Conservation (phyloP, 2,888 invertebrate species). For the Pyrgus malvae region DNA sequence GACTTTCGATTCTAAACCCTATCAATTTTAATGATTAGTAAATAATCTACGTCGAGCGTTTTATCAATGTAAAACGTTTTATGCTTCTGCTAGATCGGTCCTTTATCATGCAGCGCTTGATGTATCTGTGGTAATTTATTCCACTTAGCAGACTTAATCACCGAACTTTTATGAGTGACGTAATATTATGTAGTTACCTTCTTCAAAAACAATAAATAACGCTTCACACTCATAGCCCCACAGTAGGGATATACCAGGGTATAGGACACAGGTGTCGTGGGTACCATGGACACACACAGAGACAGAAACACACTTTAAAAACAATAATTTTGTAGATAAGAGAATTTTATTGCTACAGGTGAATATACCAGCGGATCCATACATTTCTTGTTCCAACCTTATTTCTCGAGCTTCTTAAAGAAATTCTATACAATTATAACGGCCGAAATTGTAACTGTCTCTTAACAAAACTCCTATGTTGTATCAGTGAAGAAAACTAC, state of each 20-base stretch:
- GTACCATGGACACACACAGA: too few relatives aligned
- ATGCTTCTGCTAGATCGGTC: slow-evolving; percentile 10
- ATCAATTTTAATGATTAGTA: slow-evolving; percentile 26
- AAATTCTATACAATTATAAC: slow-evolving; percentile 82
- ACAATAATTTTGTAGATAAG: too few relatives aligned
- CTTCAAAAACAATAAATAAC: too few relatives aligned
- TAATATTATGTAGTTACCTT: too few relatives aligned
- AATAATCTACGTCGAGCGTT: slow-evolving; percentile 21
- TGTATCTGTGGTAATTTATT: too few relatives aligned
- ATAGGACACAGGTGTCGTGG: too few relatives aligned
- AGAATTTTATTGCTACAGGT: background rate
- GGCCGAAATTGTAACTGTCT: slow-evolving; percentile 80
- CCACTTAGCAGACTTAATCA: too few relatives aligned
- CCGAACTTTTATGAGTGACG: too few relatives aligned
- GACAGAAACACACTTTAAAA: too few relatives aligned
- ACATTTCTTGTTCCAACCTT: slow-evolving; percentile 44
- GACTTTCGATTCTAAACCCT: slow-evolving; percentile 24
- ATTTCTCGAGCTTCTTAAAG: slow-evolving; percentile 60
- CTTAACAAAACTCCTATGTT: slow-evolving; percentile 65
- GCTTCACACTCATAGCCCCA: too few relatives aligned
- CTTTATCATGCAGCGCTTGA: slow-evolving; percentile 4
- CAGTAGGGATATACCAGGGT: too few relatives aligned
- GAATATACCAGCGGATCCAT: too few relatives aligned
- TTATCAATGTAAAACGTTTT: slow-evolving; percentile 21
- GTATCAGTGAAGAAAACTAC: slow-evolving; percentile 59